Base-by-base conservation (phyloP, 2,888 invertebrate species). In the Plusia festucae region DNA sequence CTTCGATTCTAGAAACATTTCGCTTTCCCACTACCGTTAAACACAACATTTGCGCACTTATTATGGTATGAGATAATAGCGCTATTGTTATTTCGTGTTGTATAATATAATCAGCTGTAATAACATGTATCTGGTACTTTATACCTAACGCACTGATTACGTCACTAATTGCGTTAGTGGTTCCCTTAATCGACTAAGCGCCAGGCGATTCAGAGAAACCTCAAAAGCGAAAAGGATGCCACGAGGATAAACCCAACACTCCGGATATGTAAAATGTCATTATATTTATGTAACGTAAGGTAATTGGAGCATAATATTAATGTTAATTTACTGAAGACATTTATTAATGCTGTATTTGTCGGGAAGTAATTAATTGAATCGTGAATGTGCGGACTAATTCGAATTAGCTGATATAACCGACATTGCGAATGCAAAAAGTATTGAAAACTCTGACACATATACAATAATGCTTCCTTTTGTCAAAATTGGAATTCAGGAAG, bases 201-300 rank as follows among this genome's bases (percentile, higher is more conserved):
- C 65, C 79, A 68, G 79, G 65, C 68, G 66, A 71, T 86, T 85
- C 83, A 74, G 53, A 76, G 89, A 88, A 90, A 79, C 85, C 85
- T 77, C 74, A 80, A 79, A 83, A 81, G 73, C 65, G 86, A 88
- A 80, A 76, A 82, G 78, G 86, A 88, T 69, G 68, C 83, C 65
- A 69, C 84, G 88, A 90, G 90, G 88, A 90, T 82, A 88, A 83
- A 67, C 56, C 32, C 53, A 46, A 52, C 40, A 68, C 67, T 65
- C 74, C 32, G 68, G 60, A 79, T 63, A 54, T 18, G 53, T 66
- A 53, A 51, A 67, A 67, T 55, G 51, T 46, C 56, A 68, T 55
- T 67, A 69, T 71, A 69, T 69, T 75, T 78, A 79, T 67, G 63
- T 73, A 76, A 78, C 68, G 53, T 16, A 44, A 71, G 67, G 61